Evolutionary conservation across 2,888 invertebrate species (phyloP).

Genomic region (Leptopilina myrica): DNA sequence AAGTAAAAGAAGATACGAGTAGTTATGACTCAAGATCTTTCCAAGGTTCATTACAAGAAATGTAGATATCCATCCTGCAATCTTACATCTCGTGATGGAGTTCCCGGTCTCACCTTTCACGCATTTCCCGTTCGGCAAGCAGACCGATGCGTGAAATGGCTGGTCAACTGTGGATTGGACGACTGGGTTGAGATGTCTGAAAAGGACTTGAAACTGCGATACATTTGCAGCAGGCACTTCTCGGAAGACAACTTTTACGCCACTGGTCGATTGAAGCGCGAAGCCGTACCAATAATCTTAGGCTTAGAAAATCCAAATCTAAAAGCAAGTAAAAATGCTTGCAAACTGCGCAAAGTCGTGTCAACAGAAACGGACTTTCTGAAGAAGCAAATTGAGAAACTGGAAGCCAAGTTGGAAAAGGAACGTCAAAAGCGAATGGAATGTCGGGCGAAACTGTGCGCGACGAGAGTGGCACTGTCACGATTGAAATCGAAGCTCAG

Average conservation of each 20-base stretch:
- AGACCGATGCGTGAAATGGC: conserved; percentile 25
- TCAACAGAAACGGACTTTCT: conserved; percentile 23
- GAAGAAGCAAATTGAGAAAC: conserved; percentile 23
- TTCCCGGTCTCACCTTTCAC: conserved; percentile 30
- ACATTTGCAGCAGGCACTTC: conserved; percentile 31
- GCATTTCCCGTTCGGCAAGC: conserved; percentile 29
- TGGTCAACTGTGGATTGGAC: conserved; percentile 31
- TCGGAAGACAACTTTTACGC: conserved; percentile 31
- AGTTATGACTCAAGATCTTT: conserved; percentile 19
- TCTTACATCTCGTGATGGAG: conserved; percentile 34
- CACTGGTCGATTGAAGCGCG: conserved; percentile 32
- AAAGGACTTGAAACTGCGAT: conserved; percentile 26
- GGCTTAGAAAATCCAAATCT: conserved; percentile 20
- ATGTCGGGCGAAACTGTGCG: conserved; percentile 23
- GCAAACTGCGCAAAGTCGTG: neutral
- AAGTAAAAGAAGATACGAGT: neutral
- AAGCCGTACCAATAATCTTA: conserved; percentile 23
- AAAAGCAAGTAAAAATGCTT: conserved; percentile 9
- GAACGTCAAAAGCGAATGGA: conserved; percentile 21
- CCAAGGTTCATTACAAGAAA: conserved; percentile 25
- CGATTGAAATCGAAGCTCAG: conserved; percentile 14
- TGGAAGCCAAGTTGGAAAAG: conserved; percentile 19
- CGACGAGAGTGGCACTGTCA: conserved; percentile 32
- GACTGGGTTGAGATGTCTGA: conserved; percentile 38
- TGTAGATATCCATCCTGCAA: conserved; percentile 29